Evolutionary conservation across 64 coral and sea anemone genomes (phyloP), one percentile per base, ranked within the genome.

Genomic region (Pocillopora damicornis): DNA sequence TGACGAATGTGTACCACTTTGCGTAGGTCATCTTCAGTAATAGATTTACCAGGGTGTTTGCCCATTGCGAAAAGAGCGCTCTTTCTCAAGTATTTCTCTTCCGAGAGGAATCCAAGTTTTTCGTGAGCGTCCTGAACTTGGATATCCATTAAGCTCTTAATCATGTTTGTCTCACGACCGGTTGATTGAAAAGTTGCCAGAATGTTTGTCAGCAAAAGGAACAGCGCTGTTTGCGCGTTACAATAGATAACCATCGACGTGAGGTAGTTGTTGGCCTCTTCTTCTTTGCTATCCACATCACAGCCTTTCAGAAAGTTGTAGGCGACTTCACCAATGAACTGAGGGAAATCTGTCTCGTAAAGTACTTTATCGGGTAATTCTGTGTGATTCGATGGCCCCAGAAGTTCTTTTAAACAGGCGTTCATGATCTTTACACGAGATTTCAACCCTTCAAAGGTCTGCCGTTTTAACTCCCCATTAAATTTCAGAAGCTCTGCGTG

Each of bases 241-340:
- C 86, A 87, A 75, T 87, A 87, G 13, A 87, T 15, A 11, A 60
- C 86, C 86, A 87, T 87, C 7, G 86, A 72, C 18, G 9, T 87
- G 14, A 87, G 26, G 58, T 36, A 87, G 45, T 57, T 34, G 25
- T 76, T 59, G 1, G 76, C 42, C 8, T 86, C 65, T 8, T 58
- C 72, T 35, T 87, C 73, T 13, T 75, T 75, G 58, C 58, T 58
- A 76, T 61, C 15, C 7, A 0, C 0, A 1, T 59, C 35, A 25
- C 30, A 26, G 37, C 71, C 72, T 87, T 75, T 73, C 37, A 30
- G 26, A 30, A 87, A 59, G 72, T 58, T 74, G n/a, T 61, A 13
- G 11, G 86, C 18, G 36, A 87, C 72, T 60, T 87, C 86, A 75
- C 86, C 86, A 87, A 87, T 87, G 56, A 87, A 87, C 42, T 87